Conservation (phyloP, 2,113 vertebrate genomes). For the Rhabdomys dilectus region DNA sequence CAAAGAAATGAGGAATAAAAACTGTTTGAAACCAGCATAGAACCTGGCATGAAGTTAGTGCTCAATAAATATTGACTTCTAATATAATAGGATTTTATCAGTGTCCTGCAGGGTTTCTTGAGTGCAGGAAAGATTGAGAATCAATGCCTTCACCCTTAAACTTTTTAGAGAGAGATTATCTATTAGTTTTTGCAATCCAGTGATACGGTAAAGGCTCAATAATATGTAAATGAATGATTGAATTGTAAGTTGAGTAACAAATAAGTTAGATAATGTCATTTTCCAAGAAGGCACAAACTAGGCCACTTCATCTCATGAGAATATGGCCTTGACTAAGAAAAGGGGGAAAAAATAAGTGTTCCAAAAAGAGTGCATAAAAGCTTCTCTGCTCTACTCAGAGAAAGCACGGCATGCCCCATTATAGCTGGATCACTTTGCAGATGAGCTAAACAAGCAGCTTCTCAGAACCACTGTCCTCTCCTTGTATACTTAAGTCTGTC, state of each 20-base stretch:
- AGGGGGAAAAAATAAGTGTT: neutral
- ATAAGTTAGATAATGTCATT: slow-evolving; percentile 53
- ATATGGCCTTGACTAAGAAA: slow-evolving; percentile 45
- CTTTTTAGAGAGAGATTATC: neutral
- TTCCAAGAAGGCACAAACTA: slow-evolving; percentile 26
- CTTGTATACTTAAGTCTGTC: slow-evolving; percentile 19
- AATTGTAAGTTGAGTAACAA: slow-evolving; percentile 30
- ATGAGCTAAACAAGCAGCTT: slow-evolving; percentile 23
- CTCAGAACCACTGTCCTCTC: slow-evolving; percentile 36
- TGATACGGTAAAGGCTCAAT: neutral
- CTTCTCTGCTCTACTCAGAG: slow-evolving; percentile 25
- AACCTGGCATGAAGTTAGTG: neutral
- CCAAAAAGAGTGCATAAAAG: neutral
- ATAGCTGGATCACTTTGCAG: neutral
- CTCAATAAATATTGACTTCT: slow-evolving; percentile 31
- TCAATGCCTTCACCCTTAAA: neutral
- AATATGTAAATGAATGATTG: slow-evolving; percentile 36
- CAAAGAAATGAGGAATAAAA: slow-evolving; percentile 20
- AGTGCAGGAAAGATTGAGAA: slow-evolving; percentile 13
- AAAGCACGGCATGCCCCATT: neutral
- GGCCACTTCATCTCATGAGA: slow-evolving; percentile 48
- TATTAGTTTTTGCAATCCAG: slow-evolving; percentile 21
- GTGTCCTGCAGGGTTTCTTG: neutral
- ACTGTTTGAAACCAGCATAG: slow-evolving; percentile 16
- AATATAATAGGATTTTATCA: slow-evolving; percentile 23